Conservation (phyloP, 2,797 vertebrate species). For the Threskiornis aethiopicus region DNA sequence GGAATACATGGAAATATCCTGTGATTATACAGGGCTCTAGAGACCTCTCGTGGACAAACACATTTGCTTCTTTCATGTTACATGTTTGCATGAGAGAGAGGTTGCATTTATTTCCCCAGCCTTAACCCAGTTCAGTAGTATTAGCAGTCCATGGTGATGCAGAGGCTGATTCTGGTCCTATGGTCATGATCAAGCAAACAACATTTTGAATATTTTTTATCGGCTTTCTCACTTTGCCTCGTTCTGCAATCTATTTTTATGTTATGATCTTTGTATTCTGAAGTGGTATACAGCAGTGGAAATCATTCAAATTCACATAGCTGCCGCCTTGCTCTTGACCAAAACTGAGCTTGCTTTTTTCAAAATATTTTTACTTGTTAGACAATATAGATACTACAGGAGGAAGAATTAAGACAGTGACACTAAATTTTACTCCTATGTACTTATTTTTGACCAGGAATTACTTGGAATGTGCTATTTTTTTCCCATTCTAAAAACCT, state of each 20-base stretch:
- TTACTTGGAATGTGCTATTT: neutral
- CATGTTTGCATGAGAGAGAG: accelerated
- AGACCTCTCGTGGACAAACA: constrained; percentile 67
- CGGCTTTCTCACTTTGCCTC: neutral
- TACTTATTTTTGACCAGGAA: neutral
- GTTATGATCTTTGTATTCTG: neutral
- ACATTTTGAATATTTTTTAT: neutral
- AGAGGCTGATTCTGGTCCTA: neutral
- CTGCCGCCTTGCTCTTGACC: neutral
- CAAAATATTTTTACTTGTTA: neutral
- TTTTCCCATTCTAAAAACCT: neutral
- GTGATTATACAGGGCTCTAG: constrained; percentile 36
- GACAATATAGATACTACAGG: neutral
- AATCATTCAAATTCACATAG: neutral
- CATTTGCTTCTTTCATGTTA: neutral
- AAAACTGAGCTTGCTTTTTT: neutral
- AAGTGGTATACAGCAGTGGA: neutral
- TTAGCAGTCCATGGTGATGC: accelerated
- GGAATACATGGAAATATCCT: neutral
- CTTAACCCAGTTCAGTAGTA: neutral
- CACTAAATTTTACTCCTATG: neutral
- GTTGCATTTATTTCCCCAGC: neutral
- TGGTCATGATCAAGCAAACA: neutral
- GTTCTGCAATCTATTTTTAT: neutral
- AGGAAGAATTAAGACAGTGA: neutral